A percentile compares a stretch with the other conserved stretches of the same genome.
Evolutionary conservation across 2,113 vertebrate species (phyloP).

Genomic region (Tretioscincus oriximinensis): DNA sequence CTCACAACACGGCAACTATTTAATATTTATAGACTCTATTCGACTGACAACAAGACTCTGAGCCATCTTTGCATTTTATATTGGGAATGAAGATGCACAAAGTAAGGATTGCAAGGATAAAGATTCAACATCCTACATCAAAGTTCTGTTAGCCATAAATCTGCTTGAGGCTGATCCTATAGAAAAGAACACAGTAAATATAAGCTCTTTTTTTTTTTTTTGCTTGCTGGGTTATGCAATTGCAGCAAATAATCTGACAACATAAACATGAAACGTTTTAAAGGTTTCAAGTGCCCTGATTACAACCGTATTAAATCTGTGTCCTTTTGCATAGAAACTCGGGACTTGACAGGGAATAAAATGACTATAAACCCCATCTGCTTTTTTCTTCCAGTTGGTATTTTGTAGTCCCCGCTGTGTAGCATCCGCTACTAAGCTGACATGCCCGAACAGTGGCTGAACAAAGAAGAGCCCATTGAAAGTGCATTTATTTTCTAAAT

Average conservation of each 20-base stretch:
- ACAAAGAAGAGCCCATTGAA: slow-evolving; percentile 62
- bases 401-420: slow-evolving; percentile 63
- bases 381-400: slow-evolving; percentile 52
- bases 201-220: slow-evolving; percentile 4
- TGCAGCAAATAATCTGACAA: slow-evolving; percentile 62
- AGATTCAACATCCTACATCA: slow-evolving; percentile 14
- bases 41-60: neutral
- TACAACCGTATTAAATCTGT: slow-evolving; percentile 67
- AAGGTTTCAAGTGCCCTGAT: slow-evolving; percentile 66
- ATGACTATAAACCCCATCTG: slow-evolving; percentile 60
- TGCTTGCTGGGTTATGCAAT: slow-evolving; percentile 35
- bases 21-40: slow-evolving; percentile 32
- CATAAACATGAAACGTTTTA: slow-evolving; percentile 52
- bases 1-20: neutral
- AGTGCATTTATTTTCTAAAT: slow-evolving; percentile 71
- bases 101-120: slow-evolving; percentile 35
- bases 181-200: slow-evolving; percentile 32
- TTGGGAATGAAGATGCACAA: slow-evolving; percentile 10
- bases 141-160: slow-evolving; percentile 10
- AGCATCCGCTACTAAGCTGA: slow-evolving; percentile 66
- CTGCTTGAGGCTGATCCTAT: slow-evolving; percentile 25
- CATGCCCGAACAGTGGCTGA: slow-evolving; percentile 60
- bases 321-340: slow-evolving; percentile 60
- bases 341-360: slow-evolving; percentile 65
- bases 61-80: slow-evolving; percentile 26